These are phyloP conservation scores for Neostethus bicornis DNA, from an alignment of 2,797 vertebrate genomes.

Conservation along the genomic window DNA sequence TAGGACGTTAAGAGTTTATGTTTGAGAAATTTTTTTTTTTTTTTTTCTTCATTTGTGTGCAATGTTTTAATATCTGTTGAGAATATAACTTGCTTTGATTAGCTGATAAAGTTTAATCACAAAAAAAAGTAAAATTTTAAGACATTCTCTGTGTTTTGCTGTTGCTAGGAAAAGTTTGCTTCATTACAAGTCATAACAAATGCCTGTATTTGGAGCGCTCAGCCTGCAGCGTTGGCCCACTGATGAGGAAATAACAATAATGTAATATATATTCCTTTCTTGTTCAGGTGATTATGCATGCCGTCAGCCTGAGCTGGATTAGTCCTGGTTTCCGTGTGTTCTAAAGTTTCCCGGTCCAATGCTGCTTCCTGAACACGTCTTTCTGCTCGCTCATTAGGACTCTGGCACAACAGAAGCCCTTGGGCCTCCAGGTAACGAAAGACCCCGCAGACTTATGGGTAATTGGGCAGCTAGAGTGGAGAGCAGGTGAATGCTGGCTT, in stretches of 20 bases:
- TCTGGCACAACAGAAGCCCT: slow-evolving; percentile 67
- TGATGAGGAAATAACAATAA: slow-evolving; percentile 21
- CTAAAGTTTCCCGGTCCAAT: slow-evolving; percentile 28
- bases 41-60: too few relatives aligned
- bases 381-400: slow-evolving; percentile 72
- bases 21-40: too few relatives aligned
- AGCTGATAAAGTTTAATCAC: too few relatives aligned
- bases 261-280: background rate
- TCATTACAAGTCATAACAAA: slow-evolving; percentile 31
- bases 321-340: slow-evolving; percentile 13
- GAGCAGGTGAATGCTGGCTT: slow-evolving; percentile 74
- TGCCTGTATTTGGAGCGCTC: slow-evolving; percentile 8
- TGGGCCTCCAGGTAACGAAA: slow-evolving; percentile 78
- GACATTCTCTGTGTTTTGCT: background rate
- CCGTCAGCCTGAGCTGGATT: slow-evolving; percentile 19
- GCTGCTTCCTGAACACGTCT: slow-evolving; percentile 52
- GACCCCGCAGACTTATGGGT: slow-evolving; percentile 74
- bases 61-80: too few relatives aligned
- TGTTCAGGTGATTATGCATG: slow-evolving; percentile 1
- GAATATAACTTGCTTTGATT: too few relatives aligned
- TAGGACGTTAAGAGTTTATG: too few relatives aligned
- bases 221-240: slow-evolving; percentile 21
- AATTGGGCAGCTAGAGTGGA: slow-evolving; percentile 79
- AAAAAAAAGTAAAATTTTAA: background rate
- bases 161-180: slow-evolving; percentile 1